Evolutionary conservation across 2,888 invertebrate species (phyloP), one percentile per base, ranked within the genome.

Genomic region (Matsumyia berberina): DNA sequence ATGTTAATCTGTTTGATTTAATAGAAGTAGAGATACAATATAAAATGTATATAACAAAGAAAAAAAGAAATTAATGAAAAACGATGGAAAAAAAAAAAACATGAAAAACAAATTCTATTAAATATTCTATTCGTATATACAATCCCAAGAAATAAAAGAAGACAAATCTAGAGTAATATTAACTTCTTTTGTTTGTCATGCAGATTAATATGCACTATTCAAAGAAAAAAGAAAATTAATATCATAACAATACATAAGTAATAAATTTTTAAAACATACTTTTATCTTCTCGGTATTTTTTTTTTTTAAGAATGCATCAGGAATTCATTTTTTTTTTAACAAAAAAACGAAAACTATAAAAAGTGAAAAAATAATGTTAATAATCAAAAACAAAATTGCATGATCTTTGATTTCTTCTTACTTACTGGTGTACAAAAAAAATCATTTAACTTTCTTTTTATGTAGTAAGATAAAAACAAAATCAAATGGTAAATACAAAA

Each of bases 311-410:
- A 87, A 87, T 86, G 82, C 87, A 86, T 86, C 86, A 86, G 87
- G 86, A 86, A 81, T 85, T 86, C 79, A 66, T 86, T 85, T 86
- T 62, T 86, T 62, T 49, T 86, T 78, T 82, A 87, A 86, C 77
- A 86, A 87, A 87, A 87, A 87, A 87, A 86, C 77, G 79, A 87
- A n/a, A 87, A 87, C 87, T 86, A 87, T 87, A 87, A 86, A 81
- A 87, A 86, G 86, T 86, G 86, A 86, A 87, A 87, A 86, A 86
- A 86, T 86, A 81, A 87, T 85, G 79, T 80, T 83, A 83, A 86
- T 80, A 78, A 80, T 79, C 46, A 83, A 79, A 83, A 69, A 49
- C 77, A 76, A 79, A 86, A 69, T 76, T 58, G 55, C 60, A 70
- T 74, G 44, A 58, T 57, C 57, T 70, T 46, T 60, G 57, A 6